Evolutionary conservation across 2,113 vertebrate species (phyloP), one percentile per base, ranked within the genome.

Genomic region (Jacana jacana): DNA sequence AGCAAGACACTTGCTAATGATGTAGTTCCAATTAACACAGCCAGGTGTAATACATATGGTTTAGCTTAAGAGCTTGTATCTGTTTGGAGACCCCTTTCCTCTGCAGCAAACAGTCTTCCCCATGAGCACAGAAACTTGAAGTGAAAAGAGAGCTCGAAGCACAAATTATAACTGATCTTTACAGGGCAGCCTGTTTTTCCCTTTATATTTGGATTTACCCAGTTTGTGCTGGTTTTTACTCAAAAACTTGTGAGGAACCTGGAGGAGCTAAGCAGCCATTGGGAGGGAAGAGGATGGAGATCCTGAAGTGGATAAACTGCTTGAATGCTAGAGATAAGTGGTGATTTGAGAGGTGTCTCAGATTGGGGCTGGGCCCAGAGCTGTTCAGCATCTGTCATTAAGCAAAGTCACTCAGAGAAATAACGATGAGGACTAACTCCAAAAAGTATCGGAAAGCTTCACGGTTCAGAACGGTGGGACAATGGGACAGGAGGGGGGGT

Each of bases 1-100:
- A 9, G 20, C 2, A 0, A 3, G 44, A 23, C 9, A 4, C 39
- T 71, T 3, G 1, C 7, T 25, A 39, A 31, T 80, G 28, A 12
- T 54, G 17, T 42, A 65, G 10, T 24, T 77, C 39, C 33, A 40
- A 48, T 44, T 81, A 39, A 37, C 20, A 40, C 46, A 10, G 31
- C 57, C 28, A 35, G 25, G 28, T 81, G 35, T 57, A 14, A 71
- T 40, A 9, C 33, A 33, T 1, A 10, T 9, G 46, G 40, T n/a
- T 66, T 77, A 72, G 39, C 10, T 28, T 5, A 55, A 35, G 8
- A 17, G 28, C 24, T 60, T 81, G 20, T n/a, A 3, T 44, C 25
- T 65, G 42, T 63, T 40, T 28, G 52, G 51, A 55, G 33, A 46
- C 17, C 35, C 17, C n/a, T 48, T 66, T 40, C 31, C 40, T 49